Evolutionary conservation across 2,888 invertebrate species (phyloP), one percentile per base, ranked within the genome.

Genomic region (Dione juno): DNA sequence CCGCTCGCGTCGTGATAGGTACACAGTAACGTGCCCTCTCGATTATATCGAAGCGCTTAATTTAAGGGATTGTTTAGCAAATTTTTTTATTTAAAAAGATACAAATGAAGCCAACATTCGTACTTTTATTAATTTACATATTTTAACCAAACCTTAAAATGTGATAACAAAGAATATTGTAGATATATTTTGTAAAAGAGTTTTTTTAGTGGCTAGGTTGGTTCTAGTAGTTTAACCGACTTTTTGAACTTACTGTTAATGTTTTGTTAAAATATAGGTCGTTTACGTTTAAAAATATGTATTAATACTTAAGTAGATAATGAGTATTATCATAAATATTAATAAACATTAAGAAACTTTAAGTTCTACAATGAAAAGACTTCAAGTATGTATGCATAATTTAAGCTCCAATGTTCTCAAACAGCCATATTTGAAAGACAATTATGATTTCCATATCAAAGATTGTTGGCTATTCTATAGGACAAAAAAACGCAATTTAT

Each of bases 1-100:
- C 77, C 76, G 75, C 86, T 87, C 79, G 79, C 81, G 66, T 73
- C 70, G 65, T 66, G 74, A 75, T 76, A n/a, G n/a, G n/a, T n/a
- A 75, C 72, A 72, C 72, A 72, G 72, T 71, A 58, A 71, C 76
- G 74, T 54, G 41, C 14, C 21, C 58, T 65, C 45, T 53, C 50
- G 70, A 67, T 67, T 64, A 59, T 53, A 43, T 57, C 21, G 53
- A n/a, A 75, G 72, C 68, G 66, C 28, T 52, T 28, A 14, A 43
- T 43, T 9, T 50, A 10, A 43, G 48, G n/a, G 50, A 67, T 67
- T 70, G 45, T 64, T 64, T 50, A 19, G 14, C 6, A 10, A 48
- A 9, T 64, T 37, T 11, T 37, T 3, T 50, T 16, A 50, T 64
- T 37, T 37, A 37, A 40, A 14, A 21, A 1, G 16, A 16, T 35